These are phyloP conservation scores for Colostygia pectinataria DNA, from an alignment of 2,888 invertebrate species.

Conservation along the genomic window DNA sequence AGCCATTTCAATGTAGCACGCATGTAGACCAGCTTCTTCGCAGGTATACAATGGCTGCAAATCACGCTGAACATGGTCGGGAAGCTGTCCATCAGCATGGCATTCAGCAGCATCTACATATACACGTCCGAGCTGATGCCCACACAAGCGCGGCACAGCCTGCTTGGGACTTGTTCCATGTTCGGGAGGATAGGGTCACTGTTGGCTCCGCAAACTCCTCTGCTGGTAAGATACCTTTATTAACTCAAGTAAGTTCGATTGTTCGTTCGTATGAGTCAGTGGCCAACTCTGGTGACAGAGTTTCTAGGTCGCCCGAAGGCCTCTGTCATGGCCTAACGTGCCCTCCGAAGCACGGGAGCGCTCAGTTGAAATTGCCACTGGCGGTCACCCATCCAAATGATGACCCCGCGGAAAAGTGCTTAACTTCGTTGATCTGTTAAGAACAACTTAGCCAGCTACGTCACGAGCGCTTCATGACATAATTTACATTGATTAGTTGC, in stretches of 20 bases:
- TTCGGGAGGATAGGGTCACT: slow-evolving; percentile 85
- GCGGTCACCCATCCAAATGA: too few species aligned
- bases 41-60: slow-evolving; percentile 71
- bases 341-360: too few species aligned
- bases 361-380: too few species aligned
- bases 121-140: slow-evolving; percentile 88
- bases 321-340: too few species aligned
- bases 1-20: slow-evolving; percentile 1
- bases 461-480: too few species aligned
- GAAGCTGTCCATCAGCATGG: slow-evolving; percentile 75
- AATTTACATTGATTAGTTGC: too few species aligned
- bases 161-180: slow-evolving; percentile 86
- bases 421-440: too few species aligned
- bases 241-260: background rate
- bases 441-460: too few species aligned
- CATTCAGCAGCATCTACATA: slow-evolving; percentile 74
- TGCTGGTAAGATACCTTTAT: slow-evolving; percentile 74
- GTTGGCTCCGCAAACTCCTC: slow-evolving; percentile 86
- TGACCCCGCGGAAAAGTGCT: too few species aligned
- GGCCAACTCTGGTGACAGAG: too few species aligned
- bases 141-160: slow-evolving; percentile 83
- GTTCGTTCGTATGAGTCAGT: too few species aligned
- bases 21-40: slow-evolving; percentile 29
- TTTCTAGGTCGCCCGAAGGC: too few species aligned
- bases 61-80: slow-evolving; percentile 77